Percentiles rank a stretch among this genome's conserved stretches.
phyloP scores from a whole-genome alignment of 1,140 invertebrate genomes.

The Gonioctena quinquepunctata region DNA sequence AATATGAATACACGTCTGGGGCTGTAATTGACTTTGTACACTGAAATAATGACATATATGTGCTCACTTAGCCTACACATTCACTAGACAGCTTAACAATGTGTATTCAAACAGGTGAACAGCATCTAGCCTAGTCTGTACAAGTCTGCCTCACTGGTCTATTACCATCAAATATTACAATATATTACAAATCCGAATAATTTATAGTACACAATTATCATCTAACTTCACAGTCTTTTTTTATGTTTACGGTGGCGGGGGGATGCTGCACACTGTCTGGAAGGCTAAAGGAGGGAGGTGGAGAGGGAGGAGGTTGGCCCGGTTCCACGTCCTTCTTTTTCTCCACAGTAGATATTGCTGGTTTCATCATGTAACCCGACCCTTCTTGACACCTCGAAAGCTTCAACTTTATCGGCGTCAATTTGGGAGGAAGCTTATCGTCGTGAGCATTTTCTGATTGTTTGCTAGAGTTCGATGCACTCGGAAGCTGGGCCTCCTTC shows the following conservation, averaged over 20 bases:
- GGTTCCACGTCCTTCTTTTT: conserved; percentile 44
- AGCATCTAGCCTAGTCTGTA: conserved; percentile 37
- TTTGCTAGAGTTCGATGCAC: background rate
- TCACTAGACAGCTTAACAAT: conserved; percentile 48
- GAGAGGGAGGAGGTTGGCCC: conserved; percentile 37
- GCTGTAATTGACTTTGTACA: conserved; percentile 62
- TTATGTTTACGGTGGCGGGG: conserved; percentile 62
- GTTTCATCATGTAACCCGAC: conserved; percentile 65
- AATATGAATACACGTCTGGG: conserved; percentile 57
- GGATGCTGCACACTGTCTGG: conserved; percentile 27
- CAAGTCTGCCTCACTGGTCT: conserved; percentile 37
- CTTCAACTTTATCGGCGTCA: conserved; percentile 81
- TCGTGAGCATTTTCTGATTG: background rate
- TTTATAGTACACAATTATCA: conserved; percentile 66
- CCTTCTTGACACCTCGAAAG: conserved; percentile 77
- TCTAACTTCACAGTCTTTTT: conserved; percentile 84
- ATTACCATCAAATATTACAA: conserved; percentile 20
- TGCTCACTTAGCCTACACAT: conserved; percentile 39
- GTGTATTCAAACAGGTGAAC: conserved; percentile 45
- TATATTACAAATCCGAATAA: conserved; percentile 27
- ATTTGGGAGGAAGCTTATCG: conserved; percentile 55
- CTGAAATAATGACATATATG: conserved; percentile 48
- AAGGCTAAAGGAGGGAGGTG: conserved; percentile 27
- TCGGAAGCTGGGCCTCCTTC: background rate
- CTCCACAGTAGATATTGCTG: conserved; percentile 33